Percentiles rank a stretch among this genome's conserved stretches.
These are phyloP conservation scores for Phalacrocorax carbo DNA, from an alignment of 2,113 vertebrate genomes.

Conservation along the genomic window DNA sequence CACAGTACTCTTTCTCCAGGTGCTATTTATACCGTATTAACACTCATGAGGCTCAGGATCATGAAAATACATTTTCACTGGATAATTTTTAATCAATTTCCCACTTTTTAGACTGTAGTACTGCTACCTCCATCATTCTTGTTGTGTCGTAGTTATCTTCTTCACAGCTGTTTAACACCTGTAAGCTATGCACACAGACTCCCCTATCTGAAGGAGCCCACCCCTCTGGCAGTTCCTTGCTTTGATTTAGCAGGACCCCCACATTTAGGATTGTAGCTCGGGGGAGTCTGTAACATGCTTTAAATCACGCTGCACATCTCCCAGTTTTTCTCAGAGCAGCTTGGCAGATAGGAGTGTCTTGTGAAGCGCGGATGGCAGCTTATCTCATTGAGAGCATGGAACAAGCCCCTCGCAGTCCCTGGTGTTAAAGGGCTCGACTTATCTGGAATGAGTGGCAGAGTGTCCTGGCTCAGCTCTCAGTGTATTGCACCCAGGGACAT, in stretches of 20 bases:
- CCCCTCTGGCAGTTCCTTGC: not conserved
- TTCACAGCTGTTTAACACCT: not conserved
- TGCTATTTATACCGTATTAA: not conserved
- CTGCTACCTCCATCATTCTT: not conserved
- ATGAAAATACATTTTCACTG: not conserved
- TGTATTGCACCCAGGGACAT: not conserved
- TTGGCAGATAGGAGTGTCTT: conserved; percentile 60
- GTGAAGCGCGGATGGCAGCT: conserved; percentile 69
- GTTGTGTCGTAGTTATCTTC: not conserved
- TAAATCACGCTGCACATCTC: not conserved
- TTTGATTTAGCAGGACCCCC: not conserved
- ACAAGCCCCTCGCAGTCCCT: conserved; percentile 68
- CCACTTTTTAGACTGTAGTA: not conserved
- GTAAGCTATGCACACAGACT: not conserved
- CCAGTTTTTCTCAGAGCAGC: not conserved
- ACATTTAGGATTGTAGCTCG: not conserved
- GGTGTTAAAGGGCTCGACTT: conserved; percentile 72
- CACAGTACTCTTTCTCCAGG: not conserved
- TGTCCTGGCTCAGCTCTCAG: conserved; percentile 56
- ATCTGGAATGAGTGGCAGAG: conserved; percentile 65
- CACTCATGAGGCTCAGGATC: not conserved
- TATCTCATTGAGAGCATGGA: conserved; percentile 70
- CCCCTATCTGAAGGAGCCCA: not conserved
- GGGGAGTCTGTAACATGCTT: not conserved
- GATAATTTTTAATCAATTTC: not conserved